Evolutionary conservation across 2,888 invertebrate genomes (phyloP), one percentile per base, ranked within the genome.

Genomic region (Proisotoma minuta): DNA sequence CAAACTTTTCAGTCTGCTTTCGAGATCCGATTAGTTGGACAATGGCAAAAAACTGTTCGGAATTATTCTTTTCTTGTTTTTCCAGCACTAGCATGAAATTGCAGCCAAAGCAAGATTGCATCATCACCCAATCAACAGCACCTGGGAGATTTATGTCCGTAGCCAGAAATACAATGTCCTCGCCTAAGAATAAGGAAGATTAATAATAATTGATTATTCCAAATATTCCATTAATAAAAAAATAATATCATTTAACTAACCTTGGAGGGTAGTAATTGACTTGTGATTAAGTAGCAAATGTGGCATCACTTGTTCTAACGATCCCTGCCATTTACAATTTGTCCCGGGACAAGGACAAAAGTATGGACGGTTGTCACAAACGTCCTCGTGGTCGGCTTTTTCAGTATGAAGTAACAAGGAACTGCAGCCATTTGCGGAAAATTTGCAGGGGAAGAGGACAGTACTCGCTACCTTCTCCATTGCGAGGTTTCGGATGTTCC

Each of bases 51-150:
- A 94, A 94, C 75, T 93, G 94, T 77, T 93, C 91, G 1, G 93
- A 96, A 81, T 98, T 97, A 78, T 89, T 93, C 78, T 98, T 98
- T 76, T 96, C 96, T 80, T 96, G 95, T 78, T 98, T 98, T 78
- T 99, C 98, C 56, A 99, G 83, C 34, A 99, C 98, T 72, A 99
- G 84, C 98, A 99, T 99, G 77, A 99, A 99, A 79, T 98, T 94
- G 77, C 95, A 95, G 62, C 94, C 95, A 79, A 98, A 99, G 79
- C 99, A 99, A 27, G 95, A 95, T 81, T 99, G 99, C 98, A 99
- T 99, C 99, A 99, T 99, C 3, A 94, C 94, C 97, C 97, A 98
- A 79, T 98, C 97, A 10, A 98, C 97, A 29, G 97, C 97, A 63
- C 99, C 99, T 4, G 98, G 98, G 71, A 99, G 84, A 81, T 98